A percentile compares a stretch with the other conserved stretches of the same genome.
phyloP scores from a whole-genome alignment of 1,140 invertebrate species.

The Scaptomyza montana region DNA sequence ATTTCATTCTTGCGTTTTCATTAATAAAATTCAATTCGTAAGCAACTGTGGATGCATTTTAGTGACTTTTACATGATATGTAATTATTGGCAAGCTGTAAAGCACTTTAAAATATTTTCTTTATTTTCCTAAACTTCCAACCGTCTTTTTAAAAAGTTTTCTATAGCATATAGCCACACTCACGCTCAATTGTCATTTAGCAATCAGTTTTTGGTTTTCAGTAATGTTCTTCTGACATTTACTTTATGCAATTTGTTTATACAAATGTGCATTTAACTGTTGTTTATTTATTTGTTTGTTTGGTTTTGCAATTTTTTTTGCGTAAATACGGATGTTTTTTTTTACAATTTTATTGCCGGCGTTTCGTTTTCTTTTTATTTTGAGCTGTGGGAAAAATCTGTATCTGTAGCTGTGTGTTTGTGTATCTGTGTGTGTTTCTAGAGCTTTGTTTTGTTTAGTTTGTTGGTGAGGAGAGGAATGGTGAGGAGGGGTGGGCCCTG shows the following conservation, averaged over 20 bases:
- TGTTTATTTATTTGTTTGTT: slow-evolving; percentile 44
- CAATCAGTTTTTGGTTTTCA: background rate
- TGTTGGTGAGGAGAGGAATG: too few species aligned
- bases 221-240: too few species aligned
- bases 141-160: too few species aligned
- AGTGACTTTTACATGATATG: too few species aligned
- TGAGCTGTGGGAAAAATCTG: slow-evolving; percentile 38
- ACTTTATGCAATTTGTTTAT: slow-evolving; percentile 48
- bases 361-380: slow-evolving; percentile 17
- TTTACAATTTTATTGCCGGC: slow-evolving; percentile 58
- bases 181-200: too few species aligned
- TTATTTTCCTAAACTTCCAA: too few species aligned
- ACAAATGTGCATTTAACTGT: slow-evolving; percentile 71
- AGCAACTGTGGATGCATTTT: too few species aligned
- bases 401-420: slow-evolving; percentile 12
- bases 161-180: too few species aligned
- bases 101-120: too few species aligned
- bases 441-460: slow-evolving; percentile 14
- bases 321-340: slow-evolving; percentile 48
- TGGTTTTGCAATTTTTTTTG: slow-evolving; percentile 29
- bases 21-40: background rate
- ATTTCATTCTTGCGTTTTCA: background rate
- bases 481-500: slow-evolving; percentile 1
- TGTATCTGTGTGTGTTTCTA: slow-evolving; percentile 4
- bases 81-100: too few species aligned